These are phyloP conservation scores for Pomphorhynchus laevis DNA, from an alignment of 1,140 invertebrate genomes.

Conservation along the genomic window DNA sequence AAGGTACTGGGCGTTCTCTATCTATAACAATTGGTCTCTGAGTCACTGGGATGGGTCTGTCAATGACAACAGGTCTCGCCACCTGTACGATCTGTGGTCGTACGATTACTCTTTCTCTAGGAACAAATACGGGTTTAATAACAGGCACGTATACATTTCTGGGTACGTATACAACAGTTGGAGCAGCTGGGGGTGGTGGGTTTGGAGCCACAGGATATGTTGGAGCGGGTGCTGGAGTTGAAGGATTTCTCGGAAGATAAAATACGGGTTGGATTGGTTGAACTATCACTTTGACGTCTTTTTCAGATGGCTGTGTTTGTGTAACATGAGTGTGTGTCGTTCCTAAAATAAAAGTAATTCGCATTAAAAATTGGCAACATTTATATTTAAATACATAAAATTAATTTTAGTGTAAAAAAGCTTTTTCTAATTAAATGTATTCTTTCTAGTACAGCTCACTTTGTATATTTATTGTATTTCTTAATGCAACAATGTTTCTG, in stretches of 20 bases:
- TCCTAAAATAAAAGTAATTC: too few relatives aligned
- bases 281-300: background rate
- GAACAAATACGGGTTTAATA: slow-evolving; percentile 9
- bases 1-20: slow-evolving; percentile 4
- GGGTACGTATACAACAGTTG: slow-evolving; percentile 8
- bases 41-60: slow-evolving; percentile 7
- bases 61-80: slow-evolving; percentile 7
- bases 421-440: too few relatives aligned
- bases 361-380: too few relatives aligned
- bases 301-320: too few relatives aligned
- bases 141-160: slow-evolving; percentile 10
- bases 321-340: too few relatives aligned
- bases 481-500: too few relatives aligned
- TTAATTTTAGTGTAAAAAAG: too few relatives aligned
- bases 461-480: too few relatives aligned
- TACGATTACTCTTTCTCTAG: slow-evolving; percentile 9
- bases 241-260: background rate
- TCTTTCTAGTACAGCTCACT: too few relatives aligned
- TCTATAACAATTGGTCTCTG: slow-evolving; percentile 9
- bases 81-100: slow-evolving; percentile 9
- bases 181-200: background rate
- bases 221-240: background rate
- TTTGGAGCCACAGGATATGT: background rate
- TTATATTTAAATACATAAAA: too few relatives aligned
- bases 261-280: slow-evolving; percentile 1